Evolutionary conservation across 2,888 invertebrate genomes (phyloP).

Genomic region (Rotaria socialis): DNA sequence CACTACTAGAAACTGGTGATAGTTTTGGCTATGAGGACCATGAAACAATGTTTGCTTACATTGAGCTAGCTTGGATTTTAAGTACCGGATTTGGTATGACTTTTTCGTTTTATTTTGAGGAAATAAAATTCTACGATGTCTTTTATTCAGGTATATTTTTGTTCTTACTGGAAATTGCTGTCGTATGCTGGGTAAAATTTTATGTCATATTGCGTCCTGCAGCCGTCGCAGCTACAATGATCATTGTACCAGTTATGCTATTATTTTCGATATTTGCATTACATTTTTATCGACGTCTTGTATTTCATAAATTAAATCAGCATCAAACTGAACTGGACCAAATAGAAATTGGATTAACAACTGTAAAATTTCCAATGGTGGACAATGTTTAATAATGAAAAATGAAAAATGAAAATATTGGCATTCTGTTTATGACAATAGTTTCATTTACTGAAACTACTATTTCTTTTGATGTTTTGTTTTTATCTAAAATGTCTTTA

Average conservation of each 20-base stretch:
- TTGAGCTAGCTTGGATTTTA: slow-evolving; percentile 44
- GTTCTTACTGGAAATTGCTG: slow-evolving; percentile 40
- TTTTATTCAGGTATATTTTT: slow-evolving; percentile 39
- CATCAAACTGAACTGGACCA: background rate
- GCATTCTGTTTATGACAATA: background rate
- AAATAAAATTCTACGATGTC: background rate
- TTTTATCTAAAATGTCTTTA: background rate
- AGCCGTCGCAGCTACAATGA: slow-evolving; percentile 26
- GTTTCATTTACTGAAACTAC: background rate
- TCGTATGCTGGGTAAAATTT: slow-evolving; percentile 43
- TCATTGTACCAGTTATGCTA: slow-evolving; percentile 39
- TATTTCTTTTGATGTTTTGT: background rate
- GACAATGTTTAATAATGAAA: background rate
- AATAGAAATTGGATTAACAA: background rate
- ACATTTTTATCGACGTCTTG: slow-evolving; percentile 38
- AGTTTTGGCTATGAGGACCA: background rate
- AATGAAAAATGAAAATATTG: background rate
- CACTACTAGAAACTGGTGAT: slow-evolving; percentile 75
- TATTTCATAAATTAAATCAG: slow-evolving; percentile 22
- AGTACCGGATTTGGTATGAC: slow-evolving; percentile 26
- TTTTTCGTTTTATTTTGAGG: background rate
- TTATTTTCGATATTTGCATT: slow-evolving; percentile 42
- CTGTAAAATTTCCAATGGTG: background rate
- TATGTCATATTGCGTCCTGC: slow-evolving; percentile 32
- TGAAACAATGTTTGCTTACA: background rate